Base-by-base conservation (phyloP, 64 coral and sea anemone species). In the Hydrozoanthus tunicans region DNA sequence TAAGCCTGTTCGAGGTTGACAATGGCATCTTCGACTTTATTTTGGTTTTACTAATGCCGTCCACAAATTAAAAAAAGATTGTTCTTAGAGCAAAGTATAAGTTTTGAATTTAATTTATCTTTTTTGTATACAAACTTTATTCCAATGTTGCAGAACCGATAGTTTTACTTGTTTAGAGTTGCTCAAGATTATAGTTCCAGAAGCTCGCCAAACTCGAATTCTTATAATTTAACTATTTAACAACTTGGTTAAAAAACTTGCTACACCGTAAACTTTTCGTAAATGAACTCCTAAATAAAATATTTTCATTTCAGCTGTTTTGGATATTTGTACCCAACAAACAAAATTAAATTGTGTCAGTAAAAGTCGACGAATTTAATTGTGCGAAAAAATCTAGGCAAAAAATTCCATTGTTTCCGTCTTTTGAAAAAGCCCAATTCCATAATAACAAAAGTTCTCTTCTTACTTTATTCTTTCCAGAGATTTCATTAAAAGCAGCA, bases 161-260 rank as follows among this genome's bases (percentile, higher is more conserved):
- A 74, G 61, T 32, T 88, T 88, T 13, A 5, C 56, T 59, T 13
- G 74, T 88, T 88, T 88, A 60, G 58, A 73, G 84, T 56, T n/a
- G 67, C 6, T 26, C 15, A 56, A 55, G 84, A 88, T 88, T 88
- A 88, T 32, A 56, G 10, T 56, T 58, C 70, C 67, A 88, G 69
- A 74, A 88, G 10, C 55, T 55, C 68, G 57, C 84, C 17, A 9
- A 88, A 60, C 24, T n/a, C 74, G 51, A 11, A 69, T 17, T 69
- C 24, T 69, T 69, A 14, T 20, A 69, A 69, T 4, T n/a, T 20
- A 66, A 23, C n/a, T 4, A 27, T 77, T 53, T 53, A 12, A 27
- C 20, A 77, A 77, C 8, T 27, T 27, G 77, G 3, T 51, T 6
- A 59, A 58, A 23, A 57, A 79, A n/a, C 20, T 58, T 23, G 17